Conservation (phyloP, 2,797 vertebrate species). For the Prunella strophiata region DNA sequence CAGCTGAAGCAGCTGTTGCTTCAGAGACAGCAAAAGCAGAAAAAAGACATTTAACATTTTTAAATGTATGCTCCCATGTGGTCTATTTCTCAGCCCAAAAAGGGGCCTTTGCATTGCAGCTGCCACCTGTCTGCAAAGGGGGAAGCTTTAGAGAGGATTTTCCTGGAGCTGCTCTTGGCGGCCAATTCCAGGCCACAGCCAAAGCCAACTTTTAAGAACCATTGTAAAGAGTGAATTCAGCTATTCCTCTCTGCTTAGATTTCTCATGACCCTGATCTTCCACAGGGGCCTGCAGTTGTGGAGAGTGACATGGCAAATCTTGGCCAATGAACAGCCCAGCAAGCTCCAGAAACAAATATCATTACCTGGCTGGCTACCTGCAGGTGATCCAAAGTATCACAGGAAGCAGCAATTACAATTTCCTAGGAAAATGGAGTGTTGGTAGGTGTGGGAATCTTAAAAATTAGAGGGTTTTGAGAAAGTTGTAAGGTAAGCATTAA, state of each 20-base stretch:
- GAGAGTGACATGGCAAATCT: not conserved
- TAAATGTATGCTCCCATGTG: conserved; percentile 50
- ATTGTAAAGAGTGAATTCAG: conserved; percentile 33
- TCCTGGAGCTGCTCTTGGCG: conserved; percentile 50
- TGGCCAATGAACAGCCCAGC: not conserved
- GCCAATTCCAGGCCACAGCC: not conserved
- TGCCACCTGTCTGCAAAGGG: conserved; percentile 63
- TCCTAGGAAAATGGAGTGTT: not conserved
- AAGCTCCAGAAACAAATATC: not conserved
- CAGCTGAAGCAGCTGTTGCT: conserved; percentile 67
- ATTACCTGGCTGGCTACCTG: not conserved
- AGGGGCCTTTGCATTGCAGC: conserved; percentile 58
- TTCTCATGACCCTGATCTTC: conserved; percentile 55
- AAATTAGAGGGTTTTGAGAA: too few relatives aligned
- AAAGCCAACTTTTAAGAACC: conserved; percentile 43
- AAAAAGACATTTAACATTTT: conserved; percentile 25
- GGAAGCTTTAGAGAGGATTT: conserved; percentile 41
- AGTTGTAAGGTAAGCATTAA: too few relatives aligned
- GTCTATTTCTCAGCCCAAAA: conserved; percentile 48
- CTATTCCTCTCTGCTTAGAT: conserved; percentile 15
- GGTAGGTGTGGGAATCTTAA: not conserved
- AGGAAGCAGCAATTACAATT: not conserved
- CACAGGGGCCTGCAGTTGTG: not conserved
- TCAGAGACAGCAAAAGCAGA: conserved; percentile 37
- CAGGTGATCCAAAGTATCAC: not conserved